phyloP scores from a whole-genome alignment of 2,797 vertebrate genomes.

The Hemitrygon akajei region DNA sequence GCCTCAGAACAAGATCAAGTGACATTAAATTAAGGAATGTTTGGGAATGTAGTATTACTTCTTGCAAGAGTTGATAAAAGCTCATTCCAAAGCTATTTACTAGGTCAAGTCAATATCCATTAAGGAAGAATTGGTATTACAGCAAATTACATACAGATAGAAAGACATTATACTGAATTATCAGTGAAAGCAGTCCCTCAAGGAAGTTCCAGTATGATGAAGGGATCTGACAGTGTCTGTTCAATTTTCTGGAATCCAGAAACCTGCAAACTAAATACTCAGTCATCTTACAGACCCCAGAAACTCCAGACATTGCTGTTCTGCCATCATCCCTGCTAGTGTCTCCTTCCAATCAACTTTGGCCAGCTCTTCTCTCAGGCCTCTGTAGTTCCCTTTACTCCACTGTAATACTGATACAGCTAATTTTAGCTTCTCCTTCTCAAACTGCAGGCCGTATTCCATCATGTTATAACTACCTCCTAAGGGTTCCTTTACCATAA shows the following conservation, averaged over 20 bases:
- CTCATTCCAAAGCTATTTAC: not conserved
- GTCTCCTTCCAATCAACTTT: too few relatives aligned
- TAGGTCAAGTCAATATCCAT: not conserved
- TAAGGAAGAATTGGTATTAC: not conserved
- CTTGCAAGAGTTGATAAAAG: not conserved
- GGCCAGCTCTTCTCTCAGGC: too few relatives aligned
- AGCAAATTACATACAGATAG: not conserved
- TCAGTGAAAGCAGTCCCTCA: not conserved
- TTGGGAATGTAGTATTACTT: not conserved
- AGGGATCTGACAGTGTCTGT: not conserved
- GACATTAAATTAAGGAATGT: not conserved
- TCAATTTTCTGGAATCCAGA: not conserved
- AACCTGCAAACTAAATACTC: not conserved
- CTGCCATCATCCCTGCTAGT: too few relatives aligned
- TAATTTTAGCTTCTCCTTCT: too few relatives aligned
- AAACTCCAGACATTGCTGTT: too few relatives aligned
- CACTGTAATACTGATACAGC: too few relatives aligned
- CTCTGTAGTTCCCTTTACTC: too few relatives aligned
- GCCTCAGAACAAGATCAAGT: not conserved
- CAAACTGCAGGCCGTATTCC: too few relatives aligned
- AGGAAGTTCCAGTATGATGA: not conserved
- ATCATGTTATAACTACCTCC: too few relatives aligned
- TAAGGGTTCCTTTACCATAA: too few relatives aligned
- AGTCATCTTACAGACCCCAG: too few relatives aligned
- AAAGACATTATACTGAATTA: not conserved